A percentile compares a stretch with the other conserved stretches of the same genome.
Evolutionary conservation across 2,888 invertebrate species (phyloP).

Genomic region (Branchellion lobata): DNA sequence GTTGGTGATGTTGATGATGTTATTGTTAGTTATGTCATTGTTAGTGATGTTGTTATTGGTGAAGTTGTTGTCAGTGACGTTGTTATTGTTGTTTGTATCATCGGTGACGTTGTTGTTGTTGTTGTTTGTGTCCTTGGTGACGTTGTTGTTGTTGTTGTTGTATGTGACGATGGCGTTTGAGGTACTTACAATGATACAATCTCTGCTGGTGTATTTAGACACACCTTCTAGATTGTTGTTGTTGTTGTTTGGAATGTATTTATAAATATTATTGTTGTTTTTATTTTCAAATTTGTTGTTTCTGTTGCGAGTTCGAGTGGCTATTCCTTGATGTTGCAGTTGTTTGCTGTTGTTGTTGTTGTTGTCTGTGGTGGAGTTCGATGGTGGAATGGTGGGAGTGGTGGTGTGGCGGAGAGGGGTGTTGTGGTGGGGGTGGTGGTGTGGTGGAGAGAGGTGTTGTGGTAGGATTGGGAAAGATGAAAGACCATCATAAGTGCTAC

Average conservation of each 20-base stretch:
- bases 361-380: too few species aligned
- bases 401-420: too few species aligned
- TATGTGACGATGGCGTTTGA: background rate
- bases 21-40: too few species aligned
- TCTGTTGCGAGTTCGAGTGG: background rate
- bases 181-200: background rate
- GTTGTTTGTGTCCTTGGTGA: background rate
- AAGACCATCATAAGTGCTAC: too few species aligned
- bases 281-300: slow-evolving; percentile 7
- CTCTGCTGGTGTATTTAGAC: background rate
- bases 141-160: background rate
- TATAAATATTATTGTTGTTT: background rate
- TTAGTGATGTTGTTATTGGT: background rate
- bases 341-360: background rate
- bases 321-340: background rate
- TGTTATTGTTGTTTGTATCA: background rate
- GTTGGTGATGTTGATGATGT: background rate
- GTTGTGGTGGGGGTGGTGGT: too few species aligned
- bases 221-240: background rate
- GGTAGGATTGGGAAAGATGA: too few species aligned
- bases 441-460: too few species aligned
- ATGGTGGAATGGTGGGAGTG: too few species aligned
- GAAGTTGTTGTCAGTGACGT: background rate
- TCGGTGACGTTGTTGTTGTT: background rate
- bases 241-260: background rate